Evolutionary conservation across 2,888 invertebrate genomes (phyloP).

Genomic region (Caenorhabditis sp.): DNA sequence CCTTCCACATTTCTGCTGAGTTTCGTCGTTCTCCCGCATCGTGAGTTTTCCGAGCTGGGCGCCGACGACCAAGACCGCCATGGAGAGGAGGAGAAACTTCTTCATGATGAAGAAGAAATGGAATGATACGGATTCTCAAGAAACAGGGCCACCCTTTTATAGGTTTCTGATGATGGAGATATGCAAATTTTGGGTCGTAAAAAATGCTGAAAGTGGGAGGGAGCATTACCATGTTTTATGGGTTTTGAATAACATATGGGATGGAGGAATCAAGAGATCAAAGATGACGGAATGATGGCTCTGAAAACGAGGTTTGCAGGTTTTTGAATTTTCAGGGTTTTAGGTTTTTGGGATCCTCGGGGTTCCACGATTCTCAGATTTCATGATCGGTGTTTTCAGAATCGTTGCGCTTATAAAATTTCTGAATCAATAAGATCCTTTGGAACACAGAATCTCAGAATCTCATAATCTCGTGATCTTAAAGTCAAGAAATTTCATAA

Average conservation of each 20-base stretch:
- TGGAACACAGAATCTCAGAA: too few species aligned
- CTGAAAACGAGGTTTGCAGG: too few species aligned
- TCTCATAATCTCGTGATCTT: too few species aligned
- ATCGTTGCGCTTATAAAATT: too few species aligned
- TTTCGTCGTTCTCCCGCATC: not conserved
- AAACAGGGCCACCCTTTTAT: not conserved
- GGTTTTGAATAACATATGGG: not conserved
- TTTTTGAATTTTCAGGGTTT: too few species aligned
- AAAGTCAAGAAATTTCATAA: too few species aligned
- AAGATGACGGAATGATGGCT: not conserved
- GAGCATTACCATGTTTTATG: not conserved
- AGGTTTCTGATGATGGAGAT: not conserved
- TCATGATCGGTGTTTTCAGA: too few species aligned
- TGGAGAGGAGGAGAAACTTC: not conserved
- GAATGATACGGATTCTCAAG: not conserved
- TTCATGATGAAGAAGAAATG: not conserved
- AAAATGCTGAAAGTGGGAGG: not conserved
- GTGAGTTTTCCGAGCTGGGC: not conserved
- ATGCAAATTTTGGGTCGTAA: constrained; percentile 1
- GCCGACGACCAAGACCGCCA: not conserved
- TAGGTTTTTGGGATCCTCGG: too few species aligned
- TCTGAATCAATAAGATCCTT: too few species aligned
- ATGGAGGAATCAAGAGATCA: not conserved
- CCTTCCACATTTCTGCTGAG: not conserved
- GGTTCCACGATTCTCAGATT: too few species aligned